Evolutionary conservation across 2,888 invertebrate genomes (phyloP).

Genomic region (Folsomia candida): DNA sequence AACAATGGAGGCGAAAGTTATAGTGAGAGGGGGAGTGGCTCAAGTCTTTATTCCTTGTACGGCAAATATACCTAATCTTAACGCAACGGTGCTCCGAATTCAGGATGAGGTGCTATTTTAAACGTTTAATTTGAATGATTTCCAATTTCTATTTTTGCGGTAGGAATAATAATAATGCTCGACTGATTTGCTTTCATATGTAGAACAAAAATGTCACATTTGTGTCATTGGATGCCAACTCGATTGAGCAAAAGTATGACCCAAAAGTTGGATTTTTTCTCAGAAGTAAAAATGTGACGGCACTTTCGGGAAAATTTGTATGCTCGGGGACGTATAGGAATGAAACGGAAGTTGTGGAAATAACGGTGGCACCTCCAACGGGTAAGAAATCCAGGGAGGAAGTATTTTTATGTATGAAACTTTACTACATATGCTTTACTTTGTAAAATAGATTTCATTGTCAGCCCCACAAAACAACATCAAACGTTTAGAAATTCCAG

Average conservation of each 20-base stretch:
- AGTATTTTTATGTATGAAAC: not conserved
- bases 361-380: conserved; percentile 32
- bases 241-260: conserved; percentile 34
- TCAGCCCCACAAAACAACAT: conserved; percentile 30
- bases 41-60: conserved; percentile 39
- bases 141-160: not conserved
- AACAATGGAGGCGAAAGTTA: conserved; percentile 33
- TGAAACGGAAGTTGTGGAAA: conserved; percentile 40
- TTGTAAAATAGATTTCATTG: conserved; percentile 30
- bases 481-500: conserved; percentile 30
- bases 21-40: conserved; percentile 31
- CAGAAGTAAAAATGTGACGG: conserved; percentile 23
- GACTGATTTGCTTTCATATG: conserved; percentile 5
- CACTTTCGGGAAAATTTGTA: conserved; percentile 38
- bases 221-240: conserved; percentile 23
- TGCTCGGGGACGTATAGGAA: conserved; percentile 39
- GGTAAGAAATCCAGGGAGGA: conserved; percentile 21
- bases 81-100: conserved; percentile 36
- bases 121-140: not conserved
- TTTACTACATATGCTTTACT: not conserved
- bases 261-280: conserved; percentile 36
- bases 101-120: conserved; percentile 26
- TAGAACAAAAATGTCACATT: conserved; percentile 32
- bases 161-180: not conserved
- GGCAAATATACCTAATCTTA: conserved; percentile 38